Conservation (phyloP, 2,113 vertebrate genomes). For the Nipponia nippon region DNA sequence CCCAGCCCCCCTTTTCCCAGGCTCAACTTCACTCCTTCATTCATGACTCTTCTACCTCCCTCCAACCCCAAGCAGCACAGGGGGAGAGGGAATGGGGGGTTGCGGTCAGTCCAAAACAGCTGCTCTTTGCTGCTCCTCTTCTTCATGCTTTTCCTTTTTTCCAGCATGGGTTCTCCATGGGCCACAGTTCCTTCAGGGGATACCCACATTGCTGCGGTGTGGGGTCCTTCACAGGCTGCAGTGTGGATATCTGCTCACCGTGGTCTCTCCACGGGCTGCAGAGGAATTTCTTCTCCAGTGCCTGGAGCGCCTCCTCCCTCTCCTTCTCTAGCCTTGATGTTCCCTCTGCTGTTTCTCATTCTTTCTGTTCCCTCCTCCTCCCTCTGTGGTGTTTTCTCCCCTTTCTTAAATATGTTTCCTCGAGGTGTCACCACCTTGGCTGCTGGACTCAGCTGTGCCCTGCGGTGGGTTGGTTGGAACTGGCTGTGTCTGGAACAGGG, state of each 20-base stretch:
- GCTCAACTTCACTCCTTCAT: background rate
- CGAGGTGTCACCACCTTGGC: rapidly evolving
- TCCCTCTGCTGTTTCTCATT: background rate
- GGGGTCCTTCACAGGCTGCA: background rate
- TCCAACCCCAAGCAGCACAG: background rate
- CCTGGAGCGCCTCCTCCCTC: background rate
- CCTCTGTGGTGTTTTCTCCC: background rate
- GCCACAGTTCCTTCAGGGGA: background rate
- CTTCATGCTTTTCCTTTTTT: background rate
- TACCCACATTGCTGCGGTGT: too few relatives aligned
- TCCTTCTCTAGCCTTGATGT: background rate
- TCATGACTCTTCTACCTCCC: background rate
- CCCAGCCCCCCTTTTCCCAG: background rate
- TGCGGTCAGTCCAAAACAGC: background rate
- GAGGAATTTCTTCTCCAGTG: background rate
- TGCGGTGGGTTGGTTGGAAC: background rate
- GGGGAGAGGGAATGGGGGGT: background rate
- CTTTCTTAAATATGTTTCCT: background rate
- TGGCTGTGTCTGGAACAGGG: rapidly evolving
- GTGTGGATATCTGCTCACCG: too few relatives aligned
- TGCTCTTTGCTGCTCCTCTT: background rate
- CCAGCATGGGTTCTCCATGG: rapidly evolving
- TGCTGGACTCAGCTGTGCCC: rapidly evolving
- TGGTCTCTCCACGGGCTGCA: background rate
- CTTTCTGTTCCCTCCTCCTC: background rate